Evolutionary conservation across 2,888 invertebrate species (phyloP), one percentile per base, ranked within the genome.

Genomic region (Noctua janthina): DNA sequence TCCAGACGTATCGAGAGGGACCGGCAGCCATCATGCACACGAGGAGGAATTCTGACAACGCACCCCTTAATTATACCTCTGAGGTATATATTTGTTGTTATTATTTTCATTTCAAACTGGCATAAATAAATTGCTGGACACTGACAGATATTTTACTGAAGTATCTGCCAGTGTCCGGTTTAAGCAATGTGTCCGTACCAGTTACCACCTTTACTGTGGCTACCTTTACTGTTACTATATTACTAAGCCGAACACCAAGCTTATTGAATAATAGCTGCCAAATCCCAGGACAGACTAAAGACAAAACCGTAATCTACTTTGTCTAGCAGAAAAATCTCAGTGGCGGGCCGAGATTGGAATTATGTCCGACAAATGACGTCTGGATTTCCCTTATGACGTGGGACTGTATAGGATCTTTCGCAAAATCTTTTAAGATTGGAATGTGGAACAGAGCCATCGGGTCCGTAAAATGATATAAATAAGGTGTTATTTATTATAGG

Each of bases 401-500:
- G 71, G 87, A 54, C 67, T 68, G 39, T 78, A 64, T 59, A 64
- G 59, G 74, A 79, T 78, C 71, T 79, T 43, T 35, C 13, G 68
- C 29, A 43, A 74, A 87, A 87, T 83, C 79, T 87, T 72, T 29
- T 46, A 39, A 67, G 51, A 78, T 81, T 79, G 85, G 82, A 81
- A 49, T 81, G 74, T 56, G 49, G 74, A 56, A 78, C 13, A 15
- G 10, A 56, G n/a, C n/a, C 29, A n/a, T 62, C 13, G 39, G 23
- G 29, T 39, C 29, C 29, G 68, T 23, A 29, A 69, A 77, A 83
- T 54, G 2, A 77, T 73, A 73, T 77, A 76, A 56, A 70, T 75
- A 76, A 68, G 49, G 59, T 43, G 43, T 1, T 43, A 49, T 77
- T 49, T 39, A 49, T 56, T 56, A 56, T 56, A 11, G 15, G n/a